Evolutionary conservation across 2,113 vertebrate species (phyloP).

Genomic region (Calyptomena viridis): DNA sequence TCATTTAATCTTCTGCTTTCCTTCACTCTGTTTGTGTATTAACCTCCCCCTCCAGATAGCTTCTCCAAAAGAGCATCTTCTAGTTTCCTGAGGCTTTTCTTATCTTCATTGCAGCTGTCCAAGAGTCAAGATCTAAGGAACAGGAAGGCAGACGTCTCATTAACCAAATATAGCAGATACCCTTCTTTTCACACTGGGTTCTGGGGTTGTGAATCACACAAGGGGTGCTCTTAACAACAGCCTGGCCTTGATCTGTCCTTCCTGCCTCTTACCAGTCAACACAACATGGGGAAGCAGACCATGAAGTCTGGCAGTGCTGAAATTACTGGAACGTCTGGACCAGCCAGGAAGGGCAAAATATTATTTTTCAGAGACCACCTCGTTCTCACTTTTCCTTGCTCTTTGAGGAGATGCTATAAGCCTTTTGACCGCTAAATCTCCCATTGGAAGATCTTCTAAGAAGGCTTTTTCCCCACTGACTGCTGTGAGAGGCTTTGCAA

Average conservation of each 20-base stretch:
- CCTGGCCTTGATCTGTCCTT: background rate
- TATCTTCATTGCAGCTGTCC: conserved; percentile 44
- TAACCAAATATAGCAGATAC: conserved; percentile 44
- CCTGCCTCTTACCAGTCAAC: background rate
- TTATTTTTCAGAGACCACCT: background rate
- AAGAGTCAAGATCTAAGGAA: conserved; percentile 40
- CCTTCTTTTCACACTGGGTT: background rate
- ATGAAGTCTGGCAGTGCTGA: fast-evolving
- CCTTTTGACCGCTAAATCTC: background rate
- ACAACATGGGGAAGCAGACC: background rate
- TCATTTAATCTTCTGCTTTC: conserved; percentile 29
- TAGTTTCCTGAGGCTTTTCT: conserved; percentile 56
- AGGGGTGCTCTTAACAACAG: background rate
- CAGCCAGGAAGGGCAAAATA: background rate
- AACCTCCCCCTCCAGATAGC: conserved; percentile 34
- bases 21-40: conserved; percentile 41
- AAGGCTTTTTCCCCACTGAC: background rate
- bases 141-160: background rate
- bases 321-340: background rate
- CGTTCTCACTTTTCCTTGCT: background rate
- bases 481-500: background rate
- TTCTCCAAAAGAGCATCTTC: conserved; percentile 31
- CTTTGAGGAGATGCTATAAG: background rate
- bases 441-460: background rate
- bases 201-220: background rate